Evolutionary conservation across 2,888 invertebrate genomes (phyloP).

Genomic region (Drosophila kanekoi): DNA sequence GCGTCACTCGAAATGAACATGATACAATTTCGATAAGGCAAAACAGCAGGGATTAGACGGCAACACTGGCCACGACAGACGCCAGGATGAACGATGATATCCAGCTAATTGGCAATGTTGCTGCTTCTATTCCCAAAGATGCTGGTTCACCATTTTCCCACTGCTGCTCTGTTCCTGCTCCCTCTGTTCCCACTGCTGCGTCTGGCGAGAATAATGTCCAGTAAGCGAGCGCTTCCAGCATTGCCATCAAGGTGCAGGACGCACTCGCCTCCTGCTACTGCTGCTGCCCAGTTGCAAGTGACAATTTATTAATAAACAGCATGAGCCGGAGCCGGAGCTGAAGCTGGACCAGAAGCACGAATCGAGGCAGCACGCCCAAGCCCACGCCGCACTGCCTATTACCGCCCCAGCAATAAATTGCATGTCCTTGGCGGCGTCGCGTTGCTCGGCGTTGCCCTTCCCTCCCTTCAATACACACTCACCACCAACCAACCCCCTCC

Average conservation of each 20-base stretch:
- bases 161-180: constrained; percentile 15
- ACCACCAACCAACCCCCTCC: no score
- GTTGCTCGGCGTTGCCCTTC: background rate
- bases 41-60: constrained; percentile 64
- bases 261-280: constrained; percentile 6
- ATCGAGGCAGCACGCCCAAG: no score
- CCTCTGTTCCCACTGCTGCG: constrained; percentile 5
- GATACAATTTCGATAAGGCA: constrained; percentile 78
- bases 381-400: constrained; percentile 63
- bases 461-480: no score
- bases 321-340: constrained; percentile 8
- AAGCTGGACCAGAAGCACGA: background rate
- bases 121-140: no score
- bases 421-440: constrained; percentile 59
- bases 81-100: constrained; percentile 69
- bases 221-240: constrained; percentile 41
- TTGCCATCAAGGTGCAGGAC: constrained; percentile 25
- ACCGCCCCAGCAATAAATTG: constrained; percentile 72
- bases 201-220: constrained; percentile 48
- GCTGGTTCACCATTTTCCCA: no score
- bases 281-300: constrained; percentile 65
- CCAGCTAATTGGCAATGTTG: constrained; percentile 70
- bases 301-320: constrained; percentile 79
- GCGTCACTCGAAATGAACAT: constrained; percentile 76
- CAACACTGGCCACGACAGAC: constrained; percentile 16